phyloP scores from a whole-genome alignment of 2,888 invertebrate species.

The Zeuzera pyrina region DNA sequence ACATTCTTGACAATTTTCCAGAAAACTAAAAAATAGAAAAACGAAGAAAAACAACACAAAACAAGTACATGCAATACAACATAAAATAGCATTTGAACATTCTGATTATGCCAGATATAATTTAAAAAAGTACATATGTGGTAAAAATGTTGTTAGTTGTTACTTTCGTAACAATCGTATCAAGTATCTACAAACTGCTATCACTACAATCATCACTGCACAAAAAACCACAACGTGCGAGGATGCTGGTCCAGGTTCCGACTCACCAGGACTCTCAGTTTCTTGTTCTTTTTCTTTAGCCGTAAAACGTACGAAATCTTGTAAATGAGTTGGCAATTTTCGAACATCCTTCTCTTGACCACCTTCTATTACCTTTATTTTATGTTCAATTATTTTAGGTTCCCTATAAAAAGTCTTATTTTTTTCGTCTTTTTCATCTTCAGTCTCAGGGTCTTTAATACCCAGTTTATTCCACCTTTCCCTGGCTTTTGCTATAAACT shows the following conservation, averaged over 20 bases:
- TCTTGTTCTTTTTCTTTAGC: slow-evolving; percentile 65
- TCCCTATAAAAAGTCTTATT: slow-evolving; percentile 43
- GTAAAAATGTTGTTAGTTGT: slow-evolving; percentile 23
- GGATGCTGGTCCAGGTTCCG: slow-evolving; percentile 45
- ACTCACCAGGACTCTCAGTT: slow-evolving; percentile 68
- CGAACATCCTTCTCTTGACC: slow-evolving; percentile 73
- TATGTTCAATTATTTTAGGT: slow-evolving; percentile 58
- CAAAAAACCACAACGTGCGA: slow-evolving; percentile 65
- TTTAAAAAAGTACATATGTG: slow-evolving; percentile 21
- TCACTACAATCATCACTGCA: slow-evolving; percentile 62
- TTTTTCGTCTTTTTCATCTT: slow-evolving; percentile 65
- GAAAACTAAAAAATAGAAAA: no score
- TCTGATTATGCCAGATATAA: slow-evolving; percentile 11
- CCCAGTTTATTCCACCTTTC: slow-evolving; percentile 80
- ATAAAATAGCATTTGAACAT: slow-evolving; percentile 22
- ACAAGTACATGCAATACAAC: slow-evolving; percentile 48
- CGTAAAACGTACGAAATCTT: slow-evolving; percentile 82
- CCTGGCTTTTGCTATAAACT: slow-evolving; percentile 84
- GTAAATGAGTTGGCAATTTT: slow-evolving; percentile 82
- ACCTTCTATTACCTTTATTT: slow-evolving; percentile 79
- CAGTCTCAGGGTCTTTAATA: slow-evolving; percentile 78
- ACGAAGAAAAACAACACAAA: slow-evolving; percentile 15
- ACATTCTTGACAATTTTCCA: no score
- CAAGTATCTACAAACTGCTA: slow-evolving; percentile 55
- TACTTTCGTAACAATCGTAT: slow-evolving; percentile 46